phyloP scores from a whole-genome alignment of 2,888 invertebrate species.

The Hydroisotoma schaefferi region DNA sequence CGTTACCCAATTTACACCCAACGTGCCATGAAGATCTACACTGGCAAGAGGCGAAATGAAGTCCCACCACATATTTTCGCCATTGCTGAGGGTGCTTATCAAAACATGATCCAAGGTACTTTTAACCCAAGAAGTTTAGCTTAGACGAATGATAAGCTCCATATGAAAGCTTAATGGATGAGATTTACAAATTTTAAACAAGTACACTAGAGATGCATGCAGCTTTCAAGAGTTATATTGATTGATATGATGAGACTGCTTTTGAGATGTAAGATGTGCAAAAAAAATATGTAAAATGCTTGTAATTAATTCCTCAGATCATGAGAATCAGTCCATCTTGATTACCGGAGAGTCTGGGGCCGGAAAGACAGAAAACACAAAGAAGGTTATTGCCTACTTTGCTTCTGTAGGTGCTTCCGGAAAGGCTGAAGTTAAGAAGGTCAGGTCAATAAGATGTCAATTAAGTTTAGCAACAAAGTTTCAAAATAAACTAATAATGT shows the following conservation, averaged over 20 bases:
- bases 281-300: background rate
- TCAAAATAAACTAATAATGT: too few relatives aligned
- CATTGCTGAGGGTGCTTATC: conserved; percentile 99
- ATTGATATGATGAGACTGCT: too few relatives aligned
- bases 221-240: background rate
- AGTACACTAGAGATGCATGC: background rate
- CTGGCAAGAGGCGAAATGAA: conserved; percentile 98
- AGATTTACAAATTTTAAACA: background rate
- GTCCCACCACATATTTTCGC: conserved; percentile 99
- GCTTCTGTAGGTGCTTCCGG: conserved; percentile 90
- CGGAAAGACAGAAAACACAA: conserved; percentile 99
- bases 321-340: conserved; percentile 99
- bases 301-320: conserved; percentile 62
- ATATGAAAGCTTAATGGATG: too few relatives aligned
- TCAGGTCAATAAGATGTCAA: too few relatives aligned
- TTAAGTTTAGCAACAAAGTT: too few relatives aligned
- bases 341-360: conserved; percentile 99
- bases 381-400: conserved; percentile 99
- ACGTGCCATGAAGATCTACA: conserved; percentile 94
- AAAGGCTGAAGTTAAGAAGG: conserved; percentile 54
- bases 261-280: background rate
- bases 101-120: conserved; percentile 71
- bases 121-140: too few relatives aligned
- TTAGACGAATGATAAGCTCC: too few relatives aligned
- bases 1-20: conserved; percentile 97